Evolutionary conservation across 2,113 vertebrate species (phyloP).

Genomic region (Oceanodroma tethys): DNA sequence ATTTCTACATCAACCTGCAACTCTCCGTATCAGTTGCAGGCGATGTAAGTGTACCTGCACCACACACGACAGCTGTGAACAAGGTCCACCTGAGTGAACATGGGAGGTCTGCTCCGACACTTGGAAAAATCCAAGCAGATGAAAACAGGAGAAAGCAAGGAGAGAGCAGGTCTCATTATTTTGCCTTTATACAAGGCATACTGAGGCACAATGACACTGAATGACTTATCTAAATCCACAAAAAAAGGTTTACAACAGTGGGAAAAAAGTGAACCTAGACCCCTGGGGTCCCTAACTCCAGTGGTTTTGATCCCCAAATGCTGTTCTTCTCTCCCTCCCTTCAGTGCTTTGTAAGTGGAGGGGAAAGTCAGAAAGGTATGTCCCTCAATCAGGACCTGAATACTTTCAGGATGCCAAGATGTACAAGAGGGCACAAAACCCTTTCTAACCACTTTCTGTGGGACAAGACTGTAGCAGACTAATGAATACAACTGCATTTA

Average conservation of each 20-base stretch:
- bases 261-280: not conserved
- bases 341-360: not conserved
- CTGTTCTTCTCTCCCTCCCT: not conserved
- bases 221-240: not conserved
- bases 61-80: not conserved
- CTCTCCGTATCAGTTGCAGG: accelerated
- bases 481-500: not conserved
- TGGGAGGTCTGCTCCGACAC: not conserved
- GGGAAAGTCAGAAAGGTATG: not conserved
- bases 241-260: not conserved
- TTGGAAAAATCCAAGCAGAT: not conserved
- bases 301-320: not conserved
- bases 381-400: not conserved
- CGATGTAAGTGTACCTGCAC: accelerated
- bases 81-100: accelerated
- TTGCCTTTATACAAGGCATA: not conserved
- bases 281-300: not conserved
- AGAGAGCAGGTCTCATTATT: not conserved
- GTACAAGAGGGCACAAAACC: not conserved
- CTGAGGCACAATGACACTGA: not conserved
- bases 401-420: not conserved
- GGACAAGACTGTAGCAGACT: not conserved
- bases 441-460: not conserved
- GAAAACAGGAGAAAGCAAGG: not conserved
- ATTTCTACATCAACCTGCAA: accelerated